Evolutionary conservation across 2,888 invertebrate genomes (phyloP), one percentile per base, ranked within the genome.

Genomic region (Idaea straminata): DNA sequence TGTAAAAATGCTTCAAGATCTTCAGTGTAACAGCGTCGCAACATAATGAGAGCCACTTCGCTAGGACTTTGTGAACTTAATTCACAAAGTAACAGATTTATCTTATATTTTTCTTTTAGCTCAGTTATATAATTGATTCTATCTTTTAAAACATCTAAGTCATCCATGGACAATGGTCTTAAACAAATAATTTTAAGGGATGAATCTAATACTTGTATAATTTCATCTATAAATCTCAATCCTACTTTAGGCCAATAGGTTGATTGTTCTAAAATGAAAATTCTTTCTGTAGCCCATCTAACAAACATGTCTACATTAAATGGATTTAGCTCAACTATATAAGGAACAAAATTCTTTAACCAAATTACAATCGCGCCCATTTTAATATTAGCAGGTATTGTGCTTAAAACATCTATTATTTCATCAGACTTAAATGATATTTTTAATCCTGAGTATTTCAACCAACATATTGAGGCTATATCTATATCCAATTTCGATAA

Each of bases 201-300:
- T 57, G 75, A 79, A 78, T 89, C 87, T 62, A 92, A 75, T 61
- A 92, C 85, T 64, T 70, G 69, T 67, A 83, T 79, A 61, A 92
- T 82, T 74, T 90, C 87, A 72, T 89, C 87, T 72, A 90, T 83
- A 72, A 91, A 92, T 75, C 90, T 92, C 6, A 90, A 76, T 2
- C 92, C 93, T 70, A 93, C 91, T 83, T 93, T 93, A 35, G 93
- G 93, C 93, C 93, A 93, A 77, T 92, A 92, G 65, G 81, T 74
- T 47, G 92, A 91, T 67, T 89, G 85, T 76, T 93, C 93, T 59
- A 93, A 78, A 58, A 81, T 77, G 74, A 92, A 89, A 70, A 92
- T 84, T 72, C 91, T 87, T 70, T 91, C 89, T 72, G 87, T 87
- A 15, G 90, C 87, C 93, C 93, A 93, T 73, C 88, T 88, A 4